Conservation (phyloP, 2,888 invertebrate genomes). For the Cryptocephalus primarius region DNA sequence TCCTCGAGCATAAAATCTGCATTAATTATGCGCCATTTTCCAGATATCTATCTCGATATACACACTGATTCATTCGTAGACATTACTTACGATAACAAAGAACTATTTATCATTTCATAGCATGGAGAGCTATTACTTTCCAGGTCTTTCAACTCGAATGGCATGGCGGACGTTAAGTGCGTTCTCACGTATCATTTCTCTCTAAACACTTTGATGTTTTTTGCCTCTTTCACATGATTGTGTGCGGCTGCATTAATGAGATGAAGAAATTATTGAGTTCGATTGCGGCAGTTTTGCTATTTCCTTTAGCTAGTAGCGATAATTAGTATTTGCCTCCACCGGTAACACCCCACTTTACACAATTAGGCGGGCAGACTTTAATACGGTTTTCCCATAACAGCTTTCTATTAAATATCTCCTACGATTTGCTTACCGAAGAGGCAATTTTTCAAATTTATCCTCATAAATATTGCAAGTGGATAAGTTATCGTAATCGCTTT, state of each 20-base stretch:
- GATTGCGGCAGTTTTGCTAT: too few relatives aligned
- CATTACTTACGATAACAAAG: slow-evolving; percentile 26
- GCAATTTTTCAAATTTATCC: too few relatives aligned
- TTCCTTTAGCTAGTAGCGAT: too few relatives aligned
- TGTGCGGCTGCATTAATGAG: neutral
- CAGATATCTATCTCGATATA: slow-evolving; percentile 22
- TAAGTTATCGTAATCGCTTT: too few relatives aligned
- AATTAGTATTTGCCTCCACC: too few relatives aligned
- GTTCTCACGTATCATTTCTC: neutral
- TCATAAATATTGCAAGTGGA: too few relatives aligned
- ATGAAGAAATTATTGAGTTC: neutral
- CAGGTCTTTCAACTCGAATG: slow-evolving; percentile 4
- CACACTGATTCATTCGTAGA: slow-evolving; percentile 24
- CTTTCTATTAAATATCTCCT: too few relatives aligned
- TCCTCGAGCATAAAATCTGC: slow-evolving; percentile 23
- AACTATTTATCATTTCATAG: slow-evolving; percentile 23
- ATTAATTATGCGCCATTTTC: slow-evolving; percentile 32
- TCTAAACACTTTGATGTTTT: neutral
- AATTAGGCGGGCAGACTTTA: too few relatives aligned
- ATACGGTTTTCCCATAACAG: too few relatives aligned
- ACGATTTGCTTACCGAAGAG: too few relatives aligned
- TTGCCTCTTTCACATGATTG: neutral
- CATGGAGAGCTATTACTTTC: slow-evolving; percentile 5
- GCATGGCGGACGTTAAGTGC: neutral
- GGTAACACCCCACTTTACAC: too few relatives aligned